These are phyloP conservation scores for Talpa occidentalis DNA, from an alignment of 2,113 vertebrate species.

Conservation along the genomic window DNA sequence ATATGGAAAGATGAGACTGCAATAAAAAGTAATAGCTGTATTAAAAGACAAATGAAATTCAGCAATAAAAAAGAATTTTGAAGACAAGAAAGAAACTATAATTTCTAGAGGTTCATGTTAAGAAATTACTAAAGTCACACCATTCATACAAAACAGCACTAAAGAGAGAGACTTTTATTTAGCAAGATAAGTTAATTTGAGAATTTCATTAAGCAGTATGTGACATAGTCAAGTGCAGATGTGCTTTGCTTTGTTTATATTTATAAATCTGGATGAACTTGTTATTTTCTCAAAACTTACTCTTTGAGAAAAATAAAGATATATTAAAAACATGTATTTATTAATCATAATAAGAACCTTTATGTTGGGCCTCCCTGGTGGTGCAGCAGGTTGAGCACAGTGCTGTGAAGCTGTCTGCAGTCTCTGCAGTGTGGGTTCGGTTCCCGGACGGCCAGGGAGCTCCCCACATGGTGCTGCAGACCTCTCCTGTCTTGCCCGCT, in stretches of 20 bases:
- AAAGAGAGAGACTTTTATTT: background rate
- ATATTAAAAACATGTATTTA: background rate
- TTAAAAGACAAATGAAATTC: background rate
- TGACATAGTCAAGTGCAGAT: background rate
- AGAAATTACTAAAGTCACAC: background rate
- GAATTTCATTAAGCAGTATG: background rate
- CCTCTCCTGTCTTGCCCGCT: too few species aligned
- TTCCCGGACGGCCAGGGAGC: too few species aligned
- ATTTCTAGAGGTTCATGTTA: background rate
- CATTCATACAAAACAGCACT: background rate
- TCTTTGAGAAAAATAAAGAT: constrained; percentile 22
- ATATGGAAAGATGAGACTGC: background rate
- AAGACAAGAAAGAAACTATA: background rate
- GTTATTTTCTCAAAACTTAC: background rate
- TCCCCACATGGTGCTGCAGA: too few species aligned
- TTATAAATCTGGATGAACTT: constrained; percentile 1
- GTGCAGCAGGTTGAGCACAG: too few species aligned
- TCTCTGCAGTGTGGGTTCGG: too few species aligned
- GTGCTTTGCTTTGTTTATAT: constrained; percentile 1
- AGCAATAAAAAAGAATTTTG: background rate
- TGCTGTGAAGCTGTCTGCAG: too few species aligned
- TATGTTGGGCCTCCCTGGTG: too few species aligned
- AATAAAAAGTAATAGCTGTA: background rate
- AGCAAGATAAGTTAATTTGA: background rate
- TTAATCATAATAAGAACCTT: background rate